Conservation (phyloP, 2,113 vertebrate genomes). For the Rhegmatorhina hoffmannsi region DNA sequence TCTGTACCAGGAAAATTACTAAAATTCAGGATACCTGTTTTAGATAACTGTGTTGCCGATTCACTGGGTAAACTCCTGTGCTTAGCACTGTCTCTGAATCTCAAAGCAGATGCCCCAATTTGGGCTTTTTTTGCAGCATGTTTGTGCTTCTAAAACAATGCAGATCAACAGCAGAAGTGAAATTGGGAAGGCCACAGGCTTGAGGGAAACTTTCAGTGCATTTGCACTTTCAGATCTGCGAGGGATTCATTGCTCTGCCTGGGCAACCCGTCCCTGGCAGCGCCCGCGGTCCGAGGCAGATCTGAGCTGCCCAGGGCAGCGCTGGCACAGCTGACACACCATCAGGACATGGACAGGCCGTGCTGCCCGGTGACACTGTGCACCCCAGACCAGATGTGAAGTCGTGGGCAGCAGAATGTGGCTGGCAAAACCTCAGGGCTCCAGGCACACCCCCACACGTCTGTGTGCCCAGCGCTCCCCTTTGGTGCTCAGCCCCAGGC, state of each 20-base stretch:
- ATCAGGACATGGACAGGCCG: fast-evolving
- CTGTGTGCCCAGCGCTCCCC: background rate
- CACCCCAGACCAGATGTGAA: background rate
- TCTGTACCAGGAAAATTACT: background rate
- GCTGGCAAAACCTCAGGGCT: background rate
- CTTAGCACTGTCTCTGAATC: background rate
- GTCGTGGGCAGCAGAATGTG: background rate
- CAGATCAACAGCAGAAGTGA: background rate
- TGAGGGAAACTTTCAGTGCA: background rate
- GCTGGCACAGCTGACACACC: fast-evolving
- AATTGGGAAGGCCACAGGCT: background rate
- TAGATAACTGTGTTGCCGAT: background rate
- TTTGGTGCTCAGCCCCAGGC: background rate
- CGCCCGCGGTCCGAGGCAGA: fast-evolving
- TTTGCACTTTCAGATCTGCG: background rate
- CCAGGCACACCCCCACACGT: background rate
- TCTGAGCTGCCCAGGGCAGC: fast-evolving
- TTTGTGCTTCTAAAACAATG: background rate
- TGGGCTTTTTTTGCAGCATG: background rate
- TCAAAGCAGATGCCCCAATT: background rate
- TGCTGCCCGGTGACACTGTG: background rate
- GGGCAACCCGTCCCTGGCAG: background rate
- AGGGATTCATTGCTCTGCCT: background rate
- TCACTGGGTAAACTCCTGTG: background rate
- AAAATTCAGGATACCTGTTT: background rate